phyloP scores from a whole-genome alignment of 2,113 vertebrate genomes.

The Loxodonta africana region DNA sequence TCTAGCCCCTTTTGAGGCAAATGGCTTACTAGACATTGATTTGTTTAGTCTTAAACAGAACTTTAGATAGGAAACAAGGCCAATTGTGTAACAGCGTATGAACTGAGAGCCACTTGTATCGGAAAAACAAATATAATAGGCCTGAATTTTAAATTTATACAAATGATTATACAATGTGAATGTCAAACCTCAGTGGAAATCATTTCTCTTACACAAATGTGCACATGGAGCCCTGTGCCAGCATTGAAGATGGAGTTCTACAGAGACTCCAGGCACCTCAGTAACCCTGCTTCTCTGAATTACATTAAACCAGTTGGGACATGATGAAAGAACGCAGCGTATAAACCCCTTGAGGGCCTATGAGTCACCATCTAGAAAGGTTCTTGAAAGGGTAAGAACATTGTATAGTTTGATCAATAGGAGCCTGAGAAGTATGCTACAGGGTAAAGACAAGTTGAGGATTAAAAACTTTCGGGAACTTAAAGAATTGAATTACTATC shows the following conservation, averaged over 20 bases:
- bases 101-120: not conserved
- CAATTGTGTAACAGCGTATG: conserved; percentile 8
- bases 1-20: conserved; percentile 18
- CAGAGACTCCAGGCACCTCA: not conserved
- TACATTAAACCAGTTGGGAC: conserved; percentile 55
- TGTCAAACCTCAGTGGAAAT: not conserved
- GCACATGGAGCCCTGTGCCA: not conserved
- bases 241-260: not conserved
- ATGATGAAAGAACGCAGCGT: conserved; percentile 60
- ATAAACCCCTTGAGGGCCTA: conserved; percentile 48
- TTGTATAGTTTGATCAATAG: conserved; percentile 69
- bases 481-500: conserved; percentile 42
- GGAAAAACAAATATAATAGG: not conserved
- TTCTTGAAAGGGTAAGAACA: conserved; percentile 69
- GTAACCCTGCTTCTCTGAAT: conserved; percentile 9
- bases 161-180: conserved; percentile 3
- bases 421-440: conserved; percentile 55
- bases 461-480: conserved; percentile 68
- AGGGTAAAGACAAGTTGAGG: conserved; percentile 41
- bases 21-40: not conserved
- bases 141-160: conserved; percentile 44
- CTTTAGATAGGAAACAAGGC: conserved; percentile 37
- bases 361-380: conserved; percentile 64
- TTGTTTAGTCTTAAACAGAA: conserved; percentile 57
- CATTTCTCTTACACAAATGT: conserved; percentile 3